Conservation (phyloP, 2,888 invertebrate species). For the Campopleginae sp. region DNA sequence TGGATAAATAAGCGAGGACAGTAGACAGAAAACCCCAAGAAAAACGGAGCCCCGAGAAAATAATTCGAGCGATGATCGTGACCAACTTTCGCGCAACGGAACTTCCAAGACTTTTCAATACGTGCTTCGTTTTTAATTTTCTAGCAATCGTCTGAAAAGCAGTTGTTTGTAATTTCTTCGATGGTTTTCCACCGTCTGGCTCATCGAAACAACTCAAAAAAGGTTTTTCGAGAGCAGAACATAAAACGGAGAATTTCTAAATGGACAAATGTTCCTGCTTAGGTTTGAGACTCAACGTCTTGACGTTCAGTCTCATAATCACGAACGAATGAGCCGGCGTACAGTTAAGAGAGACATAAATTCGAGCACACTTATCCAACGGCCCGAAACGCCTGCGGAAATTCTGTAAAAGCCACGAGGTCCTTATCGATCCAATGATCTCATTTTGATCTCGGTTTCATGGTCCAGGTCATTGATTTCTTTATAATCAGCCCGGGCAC, state of each 20-base stretch:
- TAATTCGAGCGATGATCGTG: constrained; percentile 58
- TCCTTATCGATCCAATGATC: not conserved
- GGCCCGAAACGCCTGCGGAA: not conserved
- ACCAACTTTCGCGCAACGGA: constrained; percentile 52
- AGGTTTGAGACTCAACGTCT: not conserved
- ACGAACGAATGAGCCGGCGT: not conserved
- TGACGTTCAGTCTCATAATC: not conserved
- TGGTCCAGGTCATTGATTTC: not conserved
- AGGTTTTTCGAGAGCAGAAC: not conserved
- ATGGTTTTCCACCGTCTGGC: not conserved
- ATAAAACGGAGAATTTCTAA: not conserved
- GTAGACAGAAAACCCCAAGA: not conserved
- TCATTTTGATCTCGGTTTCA: not conserved
- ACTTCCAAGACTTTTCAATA: constrained; percentile 50
- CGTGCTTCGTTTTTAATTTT: constrained; percentile 47
- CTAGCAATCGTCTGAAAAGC: not conserved
- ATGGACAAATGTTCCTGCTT: not conserved
- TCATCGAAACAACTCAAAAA: not conserved
- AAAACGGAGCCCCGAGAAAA: constrained; percentile 38
- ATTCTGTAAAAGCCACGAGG: not conserved
- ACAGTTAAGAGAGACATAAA: not conserved
- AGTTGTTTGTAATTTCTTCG: constrained; percentile 3
- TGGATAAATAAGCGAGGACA: constrained; percentile 41
- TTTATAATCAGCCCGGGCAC: not conserved
- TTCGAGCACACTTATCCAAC: not conserved